Conservation (phyloP, 2,113 vertebrate genomes). For the Rattus norvegicus region GRCr8 NC_086027.1:93679001-93679500, state of each 20-base stretch:
- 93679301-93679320: slow-evolving; percentile 34
- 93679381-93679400: rapidly evolving
- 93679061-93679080: slow-evolving; percentile 28
- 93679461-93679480: neutral
- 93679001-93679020: neutral
- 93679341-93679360: slow-evolving; percentile 45
- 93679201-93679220: neutral
- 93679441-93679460: neutral
- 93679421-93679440: neutral
- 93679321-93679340: slow-evolving; percentile 49
- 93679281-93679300: slow-evolving; percentile 61
- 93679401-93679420: neutral
- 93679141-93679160: neutral
- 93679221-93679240: slow-evolving; percentile 18
- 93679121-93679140: neutral
- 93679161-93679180: neutral
- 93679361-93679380: too few relatives aligned
- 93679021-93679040: too few relatives aligned
- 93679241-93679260: slow-evolving; percentile 66
- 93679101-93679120: neutral
- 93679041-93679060: neutral
- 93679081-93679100: neutral
- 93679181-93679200: neutral
- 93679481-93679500: neutral
- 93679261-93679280: slow-evolving; percentile 39